Evolutionary conservation across 1,140 invertebrate species (phyloP).

Genomic region (Apis laboriosa): DNA sequence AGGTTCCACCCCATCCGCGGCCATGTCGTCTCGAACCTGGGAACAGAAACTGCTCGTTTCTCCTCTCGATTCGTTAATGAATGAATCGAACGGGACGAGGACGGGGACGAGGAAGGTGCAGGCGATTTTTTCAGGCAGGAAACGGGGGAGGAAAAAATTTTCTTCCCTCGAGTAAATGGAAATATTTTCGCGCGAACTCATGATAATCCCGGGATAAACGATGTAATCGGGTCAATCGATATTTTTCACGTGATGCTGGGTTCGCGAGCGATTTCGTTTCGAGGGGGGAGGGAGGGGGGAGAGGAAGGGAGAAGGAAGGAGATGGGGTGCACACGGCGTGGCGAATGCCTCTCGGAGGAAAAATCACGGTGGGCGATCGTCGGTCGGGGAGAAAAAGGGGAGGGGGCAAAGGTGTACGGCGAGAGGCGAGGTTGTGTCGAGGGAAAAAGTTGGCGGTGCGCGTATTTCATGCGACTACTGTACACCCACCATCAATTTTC

Average conservation of each 20-base stretch:
- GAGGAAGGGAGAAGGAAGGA: background rate
- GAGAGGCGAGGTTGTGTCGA: background rate
- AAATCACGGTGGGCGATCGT: slow-evolving; percentile 56
- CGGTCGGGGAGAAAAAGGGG: slow-evolving; percentile 45
- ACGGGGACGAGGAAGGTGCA: too few relatives aligned
- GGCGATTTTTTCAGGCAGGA: background rate
- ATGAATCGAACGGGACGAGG: too few relatives aligned
- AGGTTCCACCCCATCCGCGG: slow-evolving; percentile 75
- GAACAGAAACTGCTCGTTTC: slow-evolving; percentile 11
- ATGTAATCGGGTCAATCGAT: slow-evolving; percentile 47
- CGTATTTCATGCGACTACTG: slow-evolving; percentile 68
- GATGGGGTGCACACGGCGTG: slow-evolving; percentile 30
- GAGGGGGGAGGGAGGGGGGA: accelerated
- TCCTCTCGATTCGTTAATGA: background rate
- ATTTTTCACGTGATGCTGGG: slow-evolving; percentile 29
- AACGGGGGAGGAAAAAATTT: background rate
- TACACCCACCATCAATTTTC: slow-evolving; percentile 74
- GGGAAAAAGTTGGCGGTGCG: slow-evolving; percentile 51
- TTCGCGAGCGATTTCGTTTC: background rate
- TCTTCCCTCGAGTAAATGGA: background rate
- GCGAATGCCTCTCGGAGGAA: slow-evolving; percentile 52
- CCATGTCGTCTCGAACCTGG: slow-evolving; percentile 77
- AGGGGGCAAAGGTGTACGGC: background rate
- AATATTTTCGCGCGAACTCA: background rate
- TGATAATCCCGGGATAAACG: slow-evolving; percentile 7